Evolutionary conservation across 2,113 vertebrate genomes (phyloP).

Genomic region (Polypterus senegalus): DNA sequence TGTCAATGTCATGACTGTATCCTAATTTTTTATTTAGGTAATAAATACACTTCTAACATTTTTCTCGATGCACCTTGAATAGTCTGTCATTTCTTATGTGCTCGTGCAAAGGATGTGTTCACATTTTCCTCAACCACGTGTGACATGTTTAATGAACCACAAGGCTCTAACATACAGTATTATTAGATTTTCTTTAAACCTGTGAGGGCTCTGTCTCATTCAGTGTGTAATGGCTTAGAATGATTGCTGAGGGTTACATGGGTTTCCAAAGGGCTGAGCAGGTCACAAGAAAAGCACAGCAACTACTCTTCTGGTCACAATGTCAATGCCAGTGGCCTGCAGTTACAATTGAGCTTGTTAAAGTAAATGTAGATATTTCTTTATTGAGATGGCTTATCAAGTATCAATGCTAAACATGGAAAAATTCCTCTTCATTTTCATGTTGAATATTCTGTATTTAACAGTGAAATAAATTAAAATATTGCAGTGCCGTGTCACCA

Average conservation of each 20-base stretch:
- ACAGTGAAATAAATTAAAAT: too few relatives aligned
- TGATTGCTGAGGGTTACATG: constrained; percentile 7
- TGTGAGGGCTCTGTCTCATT: constrained; percentile 3
- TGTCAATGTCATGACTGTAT: too few relatives aligned
- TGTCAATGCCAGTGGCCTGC: constrained; percentile 5
- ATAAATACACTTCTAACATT: too few relatives aligned
- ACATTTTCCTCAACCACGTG: background rate
- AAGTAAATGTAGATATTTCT: too few relatives aligned
- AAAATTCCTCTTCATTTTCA: too few relatives aligned
- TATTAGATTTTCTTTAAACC: constrained; percentile 7
- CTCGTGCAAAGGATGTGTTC: background rate
- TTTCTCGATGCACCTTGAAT: too few relatives aligned
- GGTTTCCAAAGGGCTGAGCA: background rate
- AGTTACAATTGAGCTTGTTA: background rate
- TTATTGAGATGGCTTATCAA: too few relatives aligned
- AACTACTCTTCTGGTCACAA: background rate
- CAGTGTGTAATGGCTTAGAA: constrained; percentile 2
- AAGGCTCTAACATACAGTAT: constrained; percentile 1
- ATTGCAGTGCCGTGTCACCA: too few relatives aligned
- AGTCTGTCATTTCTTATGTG: background rate
- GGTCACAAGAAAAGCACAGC: constrained; percentile 3
- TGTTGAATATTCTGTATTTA: too few relatives aligned
- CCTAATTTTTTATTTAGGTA: too few relatives aligned
- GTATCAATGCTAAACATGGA: too few relatives aligned
- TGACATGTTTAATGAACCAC: constrained; percentile 6